Percentiles rank a stretch among this genome's conserved stretches.
These are phyloP conservation scores for Tenthredo amoena DNA, from an alignment of 2,888 invertebrate species.

Conservation along the genomic window DNA sequence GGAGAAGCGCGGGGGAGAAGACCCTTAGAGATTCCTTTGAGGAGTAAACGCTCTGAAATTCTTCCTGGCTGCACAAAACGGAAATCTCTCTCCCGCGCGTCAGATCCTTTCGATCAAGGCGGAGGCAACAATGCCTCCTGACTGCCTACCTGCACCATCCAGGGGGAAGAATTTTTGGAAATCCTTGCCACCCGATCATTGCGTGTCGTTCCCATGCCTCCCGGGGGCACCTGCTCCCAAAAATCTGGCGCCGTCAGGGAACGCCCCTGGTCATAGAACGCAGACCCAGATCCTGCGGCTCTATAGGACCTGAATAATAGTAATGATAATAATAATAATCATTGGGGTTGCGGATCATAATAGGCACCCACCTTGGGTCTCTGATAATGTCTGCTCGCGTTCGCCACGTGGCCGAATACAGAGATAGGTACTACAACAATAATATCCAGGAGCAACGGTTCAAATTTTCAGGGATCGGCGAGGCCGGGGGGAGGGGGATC, in stretches of 20 bases:
- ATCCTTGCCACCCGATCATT: constrained; percentile 28
- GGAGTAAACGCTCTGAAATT: constrained; percentile 11
- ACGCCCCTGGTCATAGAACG: constrained; percentile 5
- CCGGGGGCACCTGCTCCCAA: constrained; percentile 60
- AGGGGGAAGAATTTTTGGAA: constrained; percentile 20
- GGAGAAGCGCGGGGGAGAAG: constrained; percentile 11
- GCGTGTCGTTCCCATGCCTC: constrained; percentile 57
- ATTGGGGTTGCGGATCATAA: constrained; percentile 30
- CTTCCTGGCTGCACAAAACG: constrained; percentile 14
- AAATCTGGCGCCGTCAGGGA: constrained; percentile 43
- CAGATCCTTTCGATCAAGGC: constrained; percentile 7
- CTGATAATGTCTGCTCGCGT: constrained; percentile 40
- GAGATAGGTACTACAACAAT: constrained; percentile 1
- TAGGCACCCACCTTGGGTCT: constrained; percentile 2
- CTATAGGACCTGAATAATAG: constrained; percentile 14
- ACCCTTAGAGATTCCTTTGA: constrained; percentile 21
- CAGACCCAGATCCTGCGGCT: constrained; percentile 17
- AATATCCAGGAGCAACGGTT: not conserved
- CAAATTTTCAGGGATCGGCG: not conserved
- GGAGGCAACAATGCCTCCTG: constrained; percentile 19
- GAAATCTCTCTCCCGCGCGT: constrained; percentile 25
- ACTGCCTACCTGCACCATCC: not conserved
- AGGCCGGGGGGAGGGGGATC: not conserved
- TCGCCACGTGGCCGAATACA: constrained; percentile 20
- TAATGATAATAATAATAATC: constrained; percentile 10